These are phyloP conservation scores for Geophilus truncorum DNA, from an alignment of 2,888 invertebrate genomes.

Conservation along the genomic window DNA sequence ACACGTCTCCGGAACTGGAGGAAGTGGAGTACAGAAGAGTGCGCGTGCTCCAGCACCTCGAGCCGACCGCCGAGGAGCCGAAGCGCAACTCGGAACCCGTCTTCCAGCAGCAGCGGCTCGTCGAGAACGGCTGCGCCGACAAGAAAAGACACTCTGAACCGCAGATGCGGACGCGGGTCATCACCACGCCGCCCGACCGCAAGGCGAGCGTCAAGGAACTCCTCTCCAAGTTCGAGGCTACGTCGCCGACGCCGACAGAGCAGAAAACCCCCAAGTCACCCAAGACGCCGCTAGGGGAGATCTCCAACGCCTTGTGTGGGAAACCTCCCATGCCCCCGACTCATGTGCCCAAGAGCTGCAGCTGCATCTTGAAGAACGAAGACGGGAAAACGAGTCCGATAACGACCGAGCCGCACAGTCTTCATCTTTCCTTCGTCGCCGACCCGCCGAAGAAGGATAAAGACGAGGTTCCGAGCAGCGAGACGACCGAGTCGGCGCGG, in stretches of 20 bases:
- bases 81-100: slow-evolving; percentile 37
- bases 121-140: slow-evolving; percentile 25
- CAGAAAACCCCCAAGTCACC: slow-evolving; percentile 30
- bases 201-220: slow-evolving; percentile 42
- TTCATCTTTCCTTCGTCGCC: not conserved
- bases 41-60: not conserved
- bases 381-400: not conserved
- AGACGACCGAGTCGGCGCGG: slow-evolving; percentile 51
- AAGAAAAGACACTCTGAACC: slow-evolving; percentile 36
- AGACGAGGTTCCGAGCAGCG: not conserved
- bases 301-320: slow-evolving; percentile 33
- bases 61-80: not conserved
- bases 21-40: not conserved
- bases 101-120: not conserved
- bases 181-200: slow-evolving; percentile 36
- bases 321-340: not conserved
- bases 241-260: no score
- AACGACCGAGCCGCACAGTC: not conserved
- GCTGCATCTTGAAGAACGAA: not conserved
- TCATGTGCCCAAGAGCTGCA: not conserved
- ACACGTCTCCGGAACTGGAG: not conserved
- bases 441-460: not conserved
- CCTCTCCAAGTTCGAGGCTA: slow-evolving; percentile 41
- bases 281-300: slow-evolving; percentile 17
- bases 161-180: slow-evolving; percentile 2